These are phyloP conservation scores for Mesocentrotus franciscanus DNA, from an alignment of 53 echinoderm and acorn worm species.

Conservation along the genomic window DNA sequence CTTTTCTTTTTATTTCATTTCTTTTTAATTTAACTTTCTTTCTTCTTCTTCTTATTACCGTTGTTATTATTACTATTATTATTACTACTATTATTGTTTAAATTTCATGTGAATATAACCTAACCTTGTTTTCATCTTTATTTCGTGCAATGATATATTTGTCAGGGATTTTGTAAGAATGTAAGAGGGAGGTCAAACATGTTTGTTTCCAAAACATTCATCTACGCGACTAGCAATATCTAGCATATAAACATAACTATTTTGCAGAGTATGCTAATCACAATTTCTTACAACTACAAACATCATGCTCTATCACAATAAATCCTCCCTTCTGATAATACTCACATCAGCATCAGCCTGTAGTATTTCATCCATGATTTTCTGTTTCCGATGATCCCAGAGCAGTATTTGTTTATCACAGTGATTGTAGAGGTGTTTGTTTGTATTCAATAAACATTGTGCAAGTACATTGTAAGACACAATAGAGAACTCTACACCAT, in stretches of 20 bases:
- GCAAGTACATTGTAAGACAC: slow-evolving; percentile 93
- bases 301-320: not conserved
- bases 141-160: not conserved
- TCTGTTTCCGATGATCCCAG: slow-evolving; percentile 82
- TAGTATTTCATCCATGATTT: slow-evolving; percentile 73
- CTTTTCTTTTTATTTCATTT: not conserved
- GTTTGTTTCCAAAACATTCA: not conserved
- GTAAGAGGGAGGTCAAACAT: not conserved
- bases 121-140: not conserved
- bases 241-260: not conserved
- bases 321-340: not conserved
- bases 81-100: not conserved
- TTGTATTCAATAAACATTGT: slow-evolving; percentile 78
- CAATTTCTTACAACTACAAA: not conserved
- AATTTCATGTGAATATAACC: not conserved
- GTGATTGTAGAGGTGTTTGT: slow-evolving; percentile 74
- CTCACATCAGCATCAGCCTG: slow-evolving; percentile 81
- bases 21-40: no score
- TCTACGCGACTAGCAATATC: not conserved
- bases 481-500: slow-evolving; percentile 68
- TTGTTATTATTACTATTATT: no score
- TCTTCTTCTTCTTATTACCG: no score
- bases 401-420: slow-evolving; percentile 68
- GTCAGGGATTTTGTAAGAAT: not conserved
- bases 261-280: not conserved